A percentile compares a stretch with the other conserved stretches of the same genome.
These are phyloP conservation scores for Chalcosyrphus nemorum DNA, from an alignment of 2,888 invertebrate genomes.

Conservation along the genomic window DNA sequence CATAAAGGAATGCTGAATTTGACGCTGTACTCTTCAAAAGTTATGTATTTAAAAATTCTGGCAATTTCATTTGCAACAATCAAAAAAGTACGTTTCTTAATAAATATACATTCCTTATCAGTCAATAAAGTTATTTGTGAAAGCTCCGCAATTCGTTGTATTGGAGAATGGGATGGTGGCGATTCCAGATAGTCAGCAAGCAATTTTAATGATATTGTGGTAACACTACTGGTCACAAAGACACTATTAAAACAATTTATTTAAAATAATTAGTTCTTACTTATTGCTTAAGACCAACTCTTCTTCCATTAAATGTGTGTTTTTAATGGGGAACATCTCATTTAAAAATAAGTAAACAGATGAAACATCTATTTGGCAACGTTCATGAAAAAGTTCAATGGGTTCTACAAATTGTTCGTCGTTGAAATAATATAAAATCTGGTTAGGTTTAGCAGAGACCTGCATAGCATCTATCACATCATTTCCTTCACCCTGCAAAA, in stretches of 20 bases:
- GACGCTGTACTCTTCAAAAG: slow-evolving; percentile 43
- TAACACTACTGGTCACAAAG: not conserved
- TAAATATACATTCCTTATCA: not conserved
- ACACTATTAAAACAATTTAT: not conserved
- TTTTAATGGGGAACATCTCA: not conserved
- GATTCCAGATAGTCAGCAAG: slow-evolving; percentile 12
- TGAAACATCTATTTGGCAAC: slow-evolving; percentile 39
- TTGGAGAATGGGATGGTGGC: not conserved
- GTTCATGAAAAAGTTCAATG: slow-evolving; percentile 37
- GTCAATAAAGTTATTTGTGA: slow-evolving; percentile 16
- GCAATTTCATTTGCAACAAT: slow-evolving; percentile 45
- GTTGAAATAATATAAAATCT: slow-evolving; percentile 35
- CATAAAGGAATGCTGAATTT: slow-evolving; percentile 38
- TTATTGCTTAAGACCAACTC: slow-evolving; percentile 1
- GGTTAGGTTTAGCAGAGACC: not conserved
- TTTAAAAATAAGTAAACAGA: slow-evolving; percentile 31
- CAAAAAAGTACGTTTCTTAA: slow-evolving; percentile 25
- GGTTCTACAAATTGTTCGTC: slow-evolving; percentile 16
- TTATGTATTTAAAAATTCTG: slow-evolving; percentile 35
- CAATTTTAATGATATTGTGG: slow-evolving; percentile 2
- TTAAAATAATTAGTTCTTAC: too few species aligned
- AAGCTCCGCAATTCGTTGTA: not conserved
- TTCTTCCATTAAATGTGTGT: slow-evolving; percentile 25
- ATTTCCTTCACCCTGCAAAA: not conserved
- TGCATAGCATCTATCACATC: slow-evolving; percentile 38